Conservation (phyloP, 2,113 vertebrate genomes). For the Psittacula cyanocephala region DNA sequence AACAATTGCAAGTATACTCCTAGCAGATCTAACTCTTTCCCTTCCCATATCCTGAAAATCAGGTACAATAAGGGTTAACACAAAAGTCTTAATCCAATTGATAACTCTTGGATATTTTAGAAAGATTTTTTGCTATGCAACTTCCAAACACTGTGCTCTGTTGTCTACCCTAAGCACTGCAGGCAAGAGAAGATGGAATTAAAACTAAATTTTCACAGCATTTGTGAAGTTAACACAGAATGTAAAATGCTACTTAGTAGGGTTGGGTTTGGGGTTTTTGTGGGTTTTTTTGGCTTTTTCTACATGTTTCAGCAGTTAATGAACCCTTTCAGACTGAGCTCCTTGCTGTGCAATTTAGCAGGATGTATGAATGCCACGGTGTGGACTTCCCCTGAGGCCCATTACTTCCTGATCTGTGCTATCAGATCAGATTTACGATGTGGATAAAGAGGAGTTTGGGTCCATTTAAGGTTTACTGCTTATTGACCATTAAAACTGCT, state of each 20-base stretch:
- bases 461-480: slow-evolving; percentile 16
- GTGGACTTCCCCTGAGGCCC: neutral
- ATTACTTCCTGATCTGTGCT: neutral
- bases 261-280: accelerated
- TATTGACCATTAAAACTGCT: slow-evolving; percentile 9
- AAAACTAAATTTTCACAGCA: neutral
- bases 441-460: slow-evolving; percentile 5
- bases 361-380: neutral
- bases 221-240: neutral
- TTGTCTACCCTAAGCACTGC: neutral
- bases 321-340: neutral
- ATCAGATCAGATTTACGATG: neutral
- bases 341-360: neutral
- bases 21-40: neutral
- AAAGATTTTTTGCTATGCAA: neutral
- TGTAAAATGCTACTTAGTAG: neutral
- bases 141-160: neutral
- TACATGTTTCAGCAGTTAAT: neutral
- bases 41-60: neutral
- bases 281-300: neutral
- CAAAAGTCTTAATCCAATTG: neutral
- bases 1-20: neutral
- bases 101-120: neutral
- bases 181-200: neutral
- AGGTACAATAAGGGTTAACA: neutral